Percentiles rank a stretch among this genome's conserved stretches.
Evolutionary conservation across 2,113 vertebrate species (phyloP).

Genomic region (Sphyrna mokarran): DNA sequence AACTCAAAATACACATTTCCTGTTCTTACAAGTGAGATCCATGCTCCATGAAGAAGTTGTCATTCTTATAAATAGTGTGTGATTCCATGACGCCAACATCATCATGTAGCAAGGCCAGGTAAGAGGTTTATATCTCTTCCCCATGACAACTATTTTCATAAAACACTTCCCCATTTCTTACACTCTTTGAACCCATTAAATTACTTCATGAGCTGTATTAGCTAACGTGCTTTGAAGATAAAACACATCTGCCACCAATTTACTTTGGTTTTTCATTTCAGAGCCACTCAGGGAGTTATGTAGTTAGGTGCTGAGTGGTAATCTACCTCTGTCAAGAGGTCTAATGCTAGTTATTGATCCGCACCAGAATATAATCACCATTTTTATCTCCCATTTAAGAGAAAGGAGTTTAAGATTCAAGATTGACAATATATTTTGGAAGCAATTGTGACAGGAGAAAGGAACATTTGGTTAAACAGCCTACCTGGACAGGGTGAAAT

Average conservation of each 20-base stretch:
- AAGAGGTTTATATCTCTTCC: background rate
- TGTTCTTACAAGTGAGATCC: background rate
- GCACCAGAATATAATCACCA: background rate
- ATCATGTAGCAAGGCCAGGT: background rate
- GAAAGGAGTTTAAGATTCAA: background rate
- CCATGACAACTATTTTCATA: background rate
- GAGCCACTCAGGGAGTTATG: background rate
- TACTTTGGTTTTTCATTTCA: conserved; percentile 8
- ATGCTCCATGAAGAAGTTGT: background rate
- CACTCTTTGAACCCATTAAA: background rate
- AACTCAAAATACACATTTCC: background rate
- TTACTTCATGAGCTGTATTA: background rate
- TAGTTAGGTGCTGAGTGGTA: background rate
- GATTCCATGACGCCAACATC: background rate
- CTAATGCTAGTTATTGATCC: too few species aligned
- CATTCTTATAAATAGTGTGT: background rate
- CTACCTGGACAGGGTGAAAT: conserved; percentile 94
- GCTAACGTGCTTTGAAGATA: background rate
- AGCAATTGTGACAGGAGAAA: background rate
- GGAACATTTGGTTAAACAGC: background rate
- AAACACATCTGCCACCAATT: background rate
- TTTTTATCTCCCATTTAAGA: background rate
- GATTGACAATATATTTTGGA: background rate
- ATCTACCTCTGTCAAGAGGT: background rate
- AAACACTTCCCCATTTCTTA: background rate